phyloP scores from a whole-genome alignment of 2,113 vertebrate species.

The Chlamydotis undulata region DNA sequence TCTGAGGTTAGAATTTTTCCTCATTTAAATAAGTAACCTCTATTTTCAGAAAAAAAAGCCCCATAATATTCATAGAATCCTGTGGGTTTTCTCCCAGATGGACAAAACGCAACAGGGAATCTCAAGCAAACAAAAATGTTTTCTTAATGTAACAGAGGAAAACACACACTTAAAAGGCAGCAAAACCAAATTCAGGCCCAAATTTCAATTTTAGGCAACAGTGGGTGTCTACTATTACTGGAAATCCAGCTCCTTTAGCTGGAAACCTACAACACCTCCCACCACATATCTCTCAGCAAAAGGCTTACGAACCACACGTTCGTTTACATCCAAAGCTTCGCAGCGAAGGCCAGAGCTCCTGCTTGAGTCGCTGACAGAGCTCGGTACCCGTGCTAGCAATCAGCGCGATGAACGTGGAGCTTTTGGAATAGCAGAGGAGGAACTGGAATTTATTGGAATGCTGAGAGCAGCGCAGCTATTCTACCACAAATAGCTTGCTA shows the following conservation, averaged over 20 bases:
- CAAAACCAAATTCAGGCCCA: neutral
- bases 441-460: neutral
- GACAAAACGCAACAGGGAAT: neutral
- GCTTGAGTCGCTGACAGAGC: slow-evolving; percentile 5
- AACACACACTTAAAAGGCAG: neutral
- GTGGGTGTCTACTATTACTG: slow-evolving; percentile 54
- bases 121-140: neutral
- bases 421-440: slow-evolving; percentile 21
- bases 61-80: neutral
- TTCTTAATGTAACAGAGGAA: slow-evolving; percentile 7
- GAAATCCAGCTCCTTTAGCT: slow-evolving; percentile 47
- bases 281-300: slow-evolving; percentile 50
- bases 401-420: neutral
- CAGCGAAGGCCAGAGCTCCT: slow-evolving; percentile 6
- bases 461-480: neutral
- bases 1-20: neutral
- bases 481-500: neutral
- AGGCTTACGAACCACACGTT: neutral
- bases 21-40: neutral
- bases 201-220: slow-evolving; percentile 42
- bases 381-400: neutral
- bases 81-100: neutral
- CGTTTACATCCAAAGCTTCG: slow-evolving; percentile 5
- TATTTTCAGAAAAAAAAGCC: neutral
- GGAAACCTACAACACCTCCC: slow-evolving; percentile 54